Conservation (phyloP, 2,113 vertebrate genomes). For the Pogonocichla stellata region DNA sequence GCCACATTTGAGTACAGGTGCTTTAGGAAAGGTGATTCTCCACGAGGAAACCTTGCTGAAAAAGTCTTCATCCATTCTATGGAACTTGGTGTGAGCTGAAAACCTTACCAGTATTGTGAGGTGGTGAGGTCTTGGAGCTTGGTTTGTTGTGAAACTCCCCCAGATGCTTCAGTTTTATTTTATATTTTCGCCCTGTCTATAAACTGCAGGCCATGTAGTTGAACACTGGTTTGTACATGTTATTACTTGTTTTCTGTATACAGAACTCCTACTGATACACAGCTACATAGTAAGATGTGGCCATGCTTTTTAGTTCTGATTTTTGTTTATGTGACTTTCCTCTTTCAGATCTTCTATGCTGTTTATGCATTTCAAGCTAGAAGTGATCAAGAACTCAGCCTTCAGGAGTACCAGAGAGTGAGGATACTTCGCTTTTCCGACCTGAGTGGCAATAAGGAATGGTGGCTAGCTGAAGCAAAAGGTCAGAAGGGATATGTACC, state of each 20-base stretch:
- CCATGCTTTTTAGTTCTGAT: neutral
- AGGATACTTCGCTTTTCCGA: conserved; percentile 89
- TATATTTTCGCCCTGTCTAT: neutral
- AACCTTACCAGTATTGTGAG: neutral
- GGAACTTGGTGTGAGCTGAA: neutral
- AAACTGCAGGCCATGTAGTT: neutral
- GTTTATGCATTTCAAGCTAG: conserved; percentile 94
- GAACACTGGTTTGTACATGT: rapidly evolving
- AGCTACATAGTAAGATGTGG: neutral
- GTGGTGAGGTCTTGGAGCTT: neutral
- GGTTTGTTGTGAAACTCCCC: neutral
- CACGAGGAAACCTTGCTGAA: neutral
- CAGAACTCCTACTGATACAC: neutral
- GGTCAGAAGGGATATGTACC: conserved; percentile 94
- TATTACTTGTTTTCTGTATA: neutral
- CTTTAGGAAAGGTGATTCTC: neutral
- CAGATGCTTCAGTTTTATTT: neutral
- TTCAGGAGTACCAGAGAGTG: conserved; percentile 91
- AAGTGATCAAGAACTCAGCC: conserved; percentile 89
- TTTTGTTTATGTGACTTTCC: neutral
- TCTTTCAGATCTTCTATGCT: conserved; percentile 87
- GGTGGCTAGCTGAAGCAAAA: conserved; percentile 94
- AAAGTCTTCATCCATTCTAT: neutral
- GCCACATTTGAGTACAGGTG: neutral
- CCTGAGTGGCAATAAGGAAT: conserved; percentile 92